These are phyloP conservation scores for Psilanteris sp. DNA, from an alignment of 1,140 invertebrate species.

Conservation along the genomic window DNA sequence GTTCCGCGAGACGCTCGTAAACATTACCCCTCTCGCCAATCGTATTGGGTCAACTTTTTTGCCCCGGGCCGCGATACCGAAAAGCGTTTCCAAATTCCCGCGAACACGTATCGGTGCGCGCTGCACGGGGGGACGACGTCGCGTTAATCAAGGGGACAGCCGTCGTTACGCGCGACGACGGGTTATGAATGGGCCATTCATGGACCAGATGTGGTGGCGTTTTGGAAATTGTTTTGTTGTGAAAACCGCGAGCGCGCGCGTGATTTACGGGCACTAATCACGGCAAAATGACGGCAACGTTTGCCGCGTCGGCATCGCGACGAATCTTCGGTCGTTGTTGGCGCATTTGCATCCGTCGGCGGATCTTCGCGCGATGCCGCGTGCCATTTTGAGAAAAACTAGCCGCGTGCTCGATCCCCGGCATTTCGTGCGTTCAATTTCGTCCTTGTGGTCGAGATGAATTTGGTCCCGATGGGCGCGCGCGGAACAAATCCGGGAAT, in stretches of 20 bases:
- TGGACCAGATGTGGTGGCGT: slow-evolving; percentile 60
- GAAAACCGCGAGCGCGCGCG: too few relatives aligned
- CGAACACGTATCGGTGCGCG: background rate
- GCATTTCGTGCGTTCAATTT: too few relatives aligned
- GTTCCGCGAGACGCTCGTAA: slow-evolving; percentile 31
- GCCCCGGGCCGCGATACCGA: slow-evolving; percentile 1
- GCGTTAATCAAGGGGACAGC: slow-evolving; percentile 33
- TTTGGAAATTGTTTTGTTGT: slow-evolving; percentile 69
- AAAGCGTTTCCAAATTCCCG: slow-evolving; percentile 44
- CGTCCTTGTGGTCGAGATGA: too few relatives aligned
- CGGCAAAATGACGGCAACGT: slow-evolving; percentile 32
- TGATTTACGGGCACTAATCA: slow-evolving; percentile 68
- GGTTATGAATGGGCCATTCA: slow-evolving; percentile 70
- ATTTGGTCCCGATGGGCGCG: too few relatives aligned
- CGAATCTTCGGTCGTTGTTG: too few relatives aligned
- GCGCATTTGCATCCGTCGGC: too few relatives aligned
- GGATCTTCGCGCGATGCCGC: too few relatives aligned
- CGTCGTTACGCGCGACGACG: slow-evolving; percentile 15
- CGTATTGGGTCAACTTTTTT: slow-evolving; percentile 49
- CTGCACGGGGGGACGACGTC: background rate
- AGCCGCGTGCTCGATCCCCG: too few relatives aligned
- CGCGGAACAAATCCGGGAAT: too few relatives aligned
- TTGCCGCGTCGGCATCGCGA: too few relatives aligned
- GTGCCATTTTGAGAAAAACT: too few relatives aligned
- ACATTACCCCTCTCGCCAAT: slow-evolving; percentile 56